These are phyloP conservation scores for Onychomys arenicola DNA, from an alignment of 2,797 vertebrate species.

Conservation along the genomic window DNA sequence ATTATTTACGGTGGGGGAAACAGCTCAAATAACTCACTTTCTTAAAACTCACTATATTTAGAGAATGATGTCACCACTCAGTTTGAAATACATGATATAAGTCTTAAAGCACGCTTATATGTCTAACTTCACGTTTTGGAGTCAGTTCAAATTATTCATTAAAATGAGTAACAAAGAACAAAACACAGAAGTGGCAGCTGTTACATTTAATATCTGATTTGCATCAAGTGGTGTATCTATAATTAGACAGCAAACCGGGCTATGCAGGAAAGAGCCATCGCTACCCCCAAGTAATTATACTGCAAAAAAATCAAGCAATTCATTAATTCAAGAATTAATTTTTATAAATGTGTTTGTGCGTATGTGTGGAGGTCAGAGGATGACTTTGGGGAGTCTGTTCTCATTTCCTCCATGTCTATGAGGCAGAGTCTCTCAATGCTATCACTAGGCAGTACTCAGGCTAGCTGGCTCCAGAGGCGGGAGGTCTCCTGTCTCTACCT, in stretches of 20 bases:
- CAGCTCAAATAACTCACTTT: constrained; percentile 69
- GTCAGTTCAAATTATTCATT: constrained; percentile 82
- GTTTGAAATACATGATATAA: constrained; percentile 86
- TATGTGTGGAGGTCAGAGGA: background rate
- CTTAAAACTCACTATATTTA: constrained; percentile 71
- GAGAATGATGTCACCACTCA: constrained; percentile 82
- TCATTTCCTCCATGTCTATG: background rate
- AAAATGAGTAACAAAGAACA: constrained; percentile 82
- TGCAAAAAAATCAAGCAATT: background rate
- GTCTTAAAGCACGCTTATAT: constrained; percentile 83
- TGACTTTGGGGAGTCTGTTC: background rate
- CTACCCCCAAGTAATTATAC: background rate
- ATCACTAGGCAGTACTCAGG: background rate
- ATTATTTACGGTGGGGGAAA: constrained; percentile 61
- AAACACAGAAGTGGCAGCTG: constrained; percentile 73
- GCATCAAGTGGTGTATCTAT: constrained; percentile 60
- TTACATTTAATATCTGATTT: constrained; percentile 61
- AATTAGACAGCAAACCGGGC: constrained; percentile 37
- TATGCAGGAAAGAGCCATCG: constrained; percentile 23
- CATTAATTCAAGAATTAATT: background rate
- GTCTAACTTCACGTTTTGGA: constrained; percentile 82
- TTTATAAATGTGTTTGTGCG: background rate
- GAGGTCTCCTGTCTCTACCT: background rate
- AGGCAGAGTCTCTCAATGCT: background rate
- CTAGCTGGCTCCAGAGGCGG: background rate